Conservation (phyloP, 2,888 invertebrate genomes). For the Hypercompe scribonia region DNA sequence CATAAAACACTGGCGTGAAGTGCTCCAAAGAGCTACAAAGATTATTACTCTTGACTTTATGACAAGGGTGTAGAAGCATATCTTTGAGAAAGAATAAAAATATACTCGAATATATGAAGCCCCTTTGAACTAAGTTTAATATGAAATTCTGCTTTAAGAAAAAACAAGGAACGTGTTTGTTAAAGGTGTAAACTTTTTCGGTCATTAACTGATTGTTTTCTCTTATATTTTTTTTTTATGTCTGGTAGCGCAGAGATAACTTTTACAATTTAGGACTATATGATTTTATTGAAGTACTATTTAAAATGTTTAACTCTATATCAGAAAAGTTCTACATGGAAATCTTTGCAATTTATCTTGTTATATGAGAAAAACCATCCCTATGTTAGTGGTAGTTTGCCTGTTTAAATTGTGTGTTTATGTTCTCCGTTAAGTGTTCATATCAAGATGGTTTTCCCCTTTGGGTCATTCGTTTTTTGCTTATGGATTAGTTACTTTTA, state of each 20-base stretch:
- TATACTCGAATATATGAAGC: conserved; percentile 4
- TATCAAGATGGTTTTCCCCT: not conserved
- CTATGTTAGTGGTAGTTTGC: no score
- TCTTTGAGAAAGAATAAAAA: conserved; percentile 11
- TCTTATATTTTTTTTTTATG: not conserved
- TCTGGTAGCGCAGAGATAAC: not conserved
- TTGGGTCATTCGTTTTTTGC: not conserved
- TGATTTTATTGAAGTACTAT: not conserved
- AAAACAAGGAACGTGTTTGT: not conserved
- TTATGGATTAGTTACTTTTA: no score
- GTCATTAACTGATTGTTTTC: not conserved
- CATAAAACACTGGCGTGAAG: conserved; percentile 19
- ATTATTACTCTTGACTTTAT: conserved; percentile 14
- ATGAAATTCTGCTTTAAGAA: conserved; percentile 1
- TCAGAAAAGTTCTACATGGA: not conserved
- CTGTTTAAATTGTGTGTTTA: no score
- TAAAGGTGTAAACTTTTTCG: not conserved
- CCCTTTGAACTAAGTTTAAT: conserved; percentile 18
- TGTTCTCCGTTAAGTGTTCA: no score
- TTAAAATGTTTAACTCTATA: not conserved
- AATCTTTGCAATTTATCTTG: not conserved
- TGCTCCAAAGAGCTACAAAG: conserved; percentile 27
- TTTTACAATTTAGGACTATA: not conserved
- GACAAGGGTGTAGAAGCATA: conserved; percentile 13
- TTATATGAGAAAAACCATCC: not conserved